Percentiles rank a stretch among this genome's conserved stretches.
Conservation (phyloP, 2,113 vertebrate genomes). For the Tamias sibiricus region DNA sequence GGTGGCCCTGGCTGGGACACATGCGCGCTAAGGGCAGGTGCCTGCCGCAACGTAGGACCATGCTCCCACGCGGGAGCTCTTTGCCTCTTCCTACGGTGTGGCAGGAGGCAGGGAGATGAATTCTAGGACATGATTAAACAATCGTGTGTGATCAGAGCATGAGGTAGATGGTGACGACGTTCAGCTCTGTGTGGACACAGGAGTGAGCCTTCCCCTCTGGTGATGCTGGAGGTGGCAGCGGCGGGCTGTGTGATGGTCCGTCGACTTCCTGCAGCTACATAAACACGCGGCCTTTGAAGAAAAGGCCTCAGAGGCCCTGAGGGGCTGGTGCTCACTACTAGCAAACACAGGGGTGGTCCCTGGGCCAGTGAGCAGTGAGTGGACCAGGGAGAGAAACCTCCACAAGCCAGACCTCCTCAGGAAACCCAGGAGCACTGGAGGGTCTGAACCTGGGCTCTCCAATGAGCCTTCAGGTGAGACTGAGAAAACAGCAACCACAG, state of each 20-base stretch:
- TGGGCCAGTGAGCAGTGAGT: background rate
- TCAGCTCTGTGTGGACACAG: too few relatives aligned
- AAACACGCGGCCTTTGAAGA: background rate
- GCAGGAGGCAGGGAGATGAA: background rate
- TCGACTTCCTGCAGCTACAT: background rate
- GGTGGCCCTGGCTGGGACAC: too few relatives aligned
- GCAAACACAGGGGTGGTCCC: background rate
- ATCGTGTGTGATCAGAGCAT: background rate
- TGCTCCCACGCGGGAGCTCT: too few relatives aligned
- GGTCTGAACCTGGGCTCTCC: background rate
- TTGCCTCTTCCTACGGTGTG: background rate
- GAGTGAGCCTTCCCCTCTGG: too few relatives aligned
- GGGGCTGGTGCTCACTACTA: background rate
- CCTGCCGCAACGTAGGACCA: too few relatives aligned
- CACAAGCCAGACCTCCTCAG: background rate
- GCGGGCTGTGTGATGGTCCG: too few relatives aligned
- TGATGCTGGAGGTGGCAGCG: too few relatives aligned
- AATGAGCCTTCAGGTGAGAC: too few relatives aligned
- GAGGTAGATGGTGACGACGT: too few relatives aligned
- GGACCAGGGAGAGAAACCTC: background rate
- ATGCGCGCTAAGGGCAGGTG: too few relatives aligned
- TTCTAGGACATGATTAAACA: background rate
- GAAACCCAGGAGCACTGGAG: background rate
- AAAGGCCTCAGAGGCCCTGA: background rate
- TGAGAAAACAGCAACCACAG: background rate